A percentile compares a stretch with the other conserved stretches of the same genome.
phyloP scores from a whole-genome alignment of 2,113 vertebrate genomes.

The Menidia beryllina region DNA sequence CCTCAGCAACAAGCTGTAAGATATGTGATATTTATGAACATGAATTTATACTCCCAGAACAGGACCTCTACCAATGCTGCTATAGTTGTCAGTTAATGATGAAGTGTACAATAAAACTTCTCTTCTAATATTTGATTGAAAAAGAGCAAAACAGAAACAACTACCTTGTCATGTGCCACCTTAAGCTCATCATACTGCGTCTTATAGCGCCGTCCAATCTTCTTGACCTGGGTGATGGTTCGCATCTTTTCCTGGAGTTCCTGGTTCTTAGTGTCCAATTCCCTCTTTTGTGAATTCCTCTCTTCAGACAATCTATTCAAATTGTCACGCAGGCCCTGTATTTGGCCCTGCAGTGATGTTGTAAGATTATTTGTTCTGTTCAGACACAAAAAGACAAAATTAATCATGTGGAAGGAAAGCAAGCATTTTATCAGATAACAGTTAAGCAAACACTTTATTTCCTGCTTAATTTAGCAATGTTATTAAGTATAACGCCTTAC shows the following conservation, averaged over 20 bases:
- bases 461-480: background rate
- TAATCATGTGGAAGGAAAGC: background rate
- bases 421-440: accelerated
- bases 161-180: slow-evolving; percentile 89
- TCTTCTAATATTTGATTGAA: background rate
- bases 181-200: slow-evolving; percentile 97
- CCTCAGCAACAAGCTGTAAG: slow-evolving; percentile 84
- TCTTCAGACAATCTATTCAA: slow-evolving; percentile 85
- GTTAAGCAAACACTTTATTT: background rate
- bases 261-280: slow-evolving; percentile 85
- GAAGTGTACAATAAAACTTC: background rate
- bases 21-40: background rate
- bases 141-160: background rate
- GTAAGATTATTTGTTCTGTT: slow-evolving; percentile 86
- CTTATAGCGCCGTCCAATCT: slow-evolving; percentile 96
- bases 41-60: background rate
- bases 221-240: slow-evolving; percentile 97
- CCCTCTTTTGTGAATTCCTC: slow-evolving; percentile 87
- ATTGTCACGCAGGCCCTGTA: slow-evolving; percentile 88
- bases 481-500: slow-evolving; percentile 66
- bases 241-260: slow-evolving; percentile 91
- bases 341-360: slow-evolving; percentile 87
- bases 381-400: slow-evolving; percentile 15
- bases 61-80: background rate
- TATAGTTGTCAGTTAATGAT: background rate